phyloP scores from a whole-genome alignment of 2,113 vertebrate species.

The Aldabrachelys gigantea region DNA sequence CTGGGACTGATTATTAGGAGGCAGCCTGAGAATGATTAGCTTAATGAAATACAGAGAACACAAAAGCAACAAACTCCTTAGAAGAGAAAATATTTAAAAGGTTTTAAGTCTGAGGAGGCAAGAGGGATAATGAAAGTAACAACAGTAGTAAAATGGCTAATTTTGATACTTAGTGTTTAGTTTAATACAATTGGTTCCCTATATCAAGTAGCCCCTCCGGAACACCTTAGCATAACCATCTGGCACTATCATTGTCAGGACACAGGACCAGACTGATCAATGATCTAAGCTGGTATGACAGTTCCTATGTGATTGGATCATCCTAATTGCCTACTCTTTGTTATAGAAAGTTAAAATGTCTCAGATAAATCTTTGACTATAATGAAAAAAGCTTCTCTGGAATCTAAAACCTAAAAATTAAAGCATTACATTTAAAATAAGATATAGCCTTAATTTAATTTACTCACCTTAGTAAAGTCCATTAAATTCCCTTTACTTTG shows the following conservation, averaged over 20 bases:
- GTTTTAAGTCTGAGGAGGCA: background rate
- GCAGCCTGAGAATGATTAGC: background rate
- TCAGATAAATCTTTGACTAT: background rate
- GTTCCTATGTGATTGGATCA: background rate
- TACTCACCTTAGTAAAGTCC: slow-evolving; percentile 90
- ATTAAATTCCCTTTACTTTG: slow-evolving; percentile 83
- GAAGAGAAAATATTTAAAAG: background rate
- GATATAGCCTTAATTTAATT: background rate
- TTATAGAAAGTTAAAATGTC: background rate
- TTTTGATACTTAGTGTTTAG: background rate
- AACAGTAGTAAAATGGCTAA: background rate
- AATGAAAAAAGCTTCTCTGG: background rate
- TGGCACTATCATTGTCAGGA: background rate
- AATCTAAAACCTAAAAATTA: background rate
- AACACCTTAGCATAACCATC: background rate
- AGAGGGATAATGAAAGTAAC: background rate
- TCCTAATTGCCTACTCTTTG: background rate
- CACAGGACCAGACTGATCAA: background rate
- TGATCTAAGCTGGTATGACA: background rate
- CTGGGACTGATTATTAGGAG: background rate
- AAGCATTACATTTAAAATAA: slow-evolving; percentile 21
- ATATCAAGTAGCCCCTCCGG: background rate
- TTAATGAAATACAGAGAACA: background rate
- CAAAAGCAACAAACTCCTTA: background rate
- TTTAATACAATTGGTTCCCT: background rate